These are phyloP conservation scores for Balearica regulorum DNA, from an alignment of 2,797 vertebrate genomes.

Conservation along the genomic window DNA sequence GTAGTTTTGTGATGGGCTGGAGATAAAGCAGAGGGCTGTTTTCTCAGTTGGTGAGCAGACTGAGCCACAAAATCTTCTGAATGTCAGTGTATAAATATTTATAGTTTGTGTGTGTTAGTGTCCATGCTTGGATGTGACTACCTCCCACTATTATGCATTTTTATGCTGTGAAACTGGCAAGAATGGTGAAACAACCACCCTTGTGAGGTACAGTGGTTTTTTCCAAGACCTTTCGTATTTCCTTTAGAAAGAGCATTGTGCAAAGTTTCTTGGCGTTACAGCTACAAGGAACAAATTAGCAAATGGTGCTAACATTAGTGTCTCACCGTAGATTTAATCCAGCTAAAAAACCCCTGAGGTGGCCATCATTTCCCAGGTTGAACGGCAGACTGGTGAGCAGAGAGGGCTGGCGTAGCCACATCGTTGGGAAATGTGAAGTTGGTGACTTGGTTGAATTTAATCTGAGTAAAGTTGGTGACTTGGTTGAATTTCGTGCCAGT, in stretches of 20 bases:
- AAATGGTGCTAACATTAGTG: conserved; percentile 48
- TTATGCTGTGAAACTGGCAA: background rate
- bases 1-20: background rate
- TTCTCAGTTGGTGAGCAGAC: background rate
- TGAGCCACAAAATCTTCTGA: background rate
- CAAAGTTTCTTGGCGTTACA: background rate
- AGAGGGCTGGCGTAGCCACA: conserved; percentile 47
- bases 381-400: background rate
- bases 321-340: conserved; percentile 73
- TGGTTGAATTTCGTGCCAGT: conserved; percentile 23
- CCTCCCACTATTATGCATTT: background rate
- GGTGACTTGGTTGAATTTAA: conserved; percentile 22
- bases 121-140: background rate
- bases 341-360: conserved; percentile 48
- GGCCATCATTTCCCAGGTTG: conserved; percentile 9
- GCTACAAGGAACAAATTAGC: conserved; percentile 64
- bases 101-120: background rate
- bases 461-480: conserved; percentile 27
- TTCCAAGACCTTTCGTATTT: background rate
- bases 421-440: conserved; percentile 51
- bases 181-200: background rate
- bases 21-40: background rate
- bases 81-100: background rate
- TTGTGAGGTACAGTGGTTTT: background rate
- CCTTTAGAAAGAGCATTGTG: background rate